Evolutionary conservation across 2,797 vertebrate species (phyloP).

Genomic region (Megaceryle alcyon): DNA sequence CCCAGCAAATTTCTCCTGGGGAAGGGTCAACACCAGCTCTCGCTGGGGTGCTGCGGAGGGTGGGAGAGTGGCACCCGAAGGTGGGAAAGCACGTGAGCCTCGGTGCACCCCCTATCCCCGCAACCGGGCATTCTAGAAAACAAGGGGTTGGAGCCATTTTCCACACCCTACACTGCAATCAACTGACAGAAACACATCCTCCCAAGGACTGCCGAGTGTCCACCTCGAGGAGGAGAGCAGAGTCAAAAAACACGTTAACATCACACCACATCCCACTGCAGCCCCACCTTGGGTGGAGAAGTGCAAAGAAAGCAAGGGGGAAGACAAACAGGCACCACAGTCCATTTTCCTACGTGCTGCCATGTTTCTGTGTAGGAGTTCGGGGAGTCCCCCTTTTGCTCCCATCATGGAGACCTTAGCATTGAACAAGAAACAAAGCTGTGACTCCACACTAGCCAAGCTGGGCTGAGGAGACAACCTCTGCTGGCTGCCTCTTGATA

Average conservation of each 20-base stretch:
- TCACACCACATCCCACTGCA: accelerated
- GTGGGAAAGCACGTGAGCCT: background rate
- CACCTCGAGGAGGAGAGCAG: background rate
- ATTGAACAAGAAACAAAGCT: background rate
- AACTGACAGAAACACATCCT: accelerated
- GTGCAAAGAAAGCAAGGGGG: no score
- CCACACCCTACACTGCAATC: accelerated
- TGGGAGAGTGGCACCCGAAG: accelerated
- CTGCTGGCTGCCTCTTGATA: background rate
- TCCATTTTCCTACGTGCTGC: accelerated
- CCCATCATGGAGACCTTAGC: background rate
- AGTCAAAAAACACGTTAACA: accelerated
- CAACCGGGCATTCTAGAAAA: background rate
- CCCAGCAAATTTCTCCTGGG: background rate
- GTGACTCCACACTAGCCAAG: background rate
- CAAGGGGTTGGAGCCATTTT: accelerated
- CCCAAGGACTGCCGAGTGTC: background rate
- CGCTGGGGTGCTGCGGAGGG: background rate
- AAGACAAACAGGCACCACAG: background rate
- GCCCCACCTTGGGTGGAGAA: background rate
- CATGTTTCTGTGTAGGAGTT: background rate
- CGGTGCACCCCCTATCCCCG: accelerated
- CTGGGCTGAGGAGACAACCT: background rate
- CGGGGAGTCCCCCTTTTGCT: background rate
- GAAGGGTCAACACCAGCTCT: background rate